Evolutionary conservation across 1,140 invertebrate species (phyloP).

Genomic region (Drosophila ironensis): DNA sequence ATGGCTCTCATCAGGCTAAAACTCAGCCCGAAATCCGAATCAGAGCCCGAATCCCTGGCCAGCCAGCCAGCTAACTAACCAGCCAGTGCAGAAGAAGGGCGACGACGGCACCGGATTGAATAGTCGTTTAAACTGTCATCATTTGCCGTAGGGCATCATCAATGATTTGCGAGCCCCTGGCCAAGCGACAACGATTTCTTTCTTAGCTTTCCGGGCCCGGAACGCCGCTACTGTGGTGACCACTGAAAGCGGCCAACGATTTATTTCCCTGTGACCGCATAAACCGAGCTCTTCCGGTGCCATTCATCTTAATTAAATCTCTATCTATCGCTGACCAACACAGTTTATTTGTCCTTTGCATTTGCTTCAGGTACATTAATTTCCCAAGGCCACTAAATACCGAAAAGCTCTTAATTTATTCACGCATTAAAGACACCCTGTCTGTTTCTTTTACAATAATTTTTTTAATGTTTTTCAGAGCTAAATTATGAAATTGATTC

Average conservation of each 20-base stretch:
- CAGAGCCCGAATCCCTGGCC: too few species aligned
- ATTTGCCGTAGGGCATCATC: slow-evolving; percentile 24
- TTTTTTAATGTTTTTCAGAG: too few species aligned
- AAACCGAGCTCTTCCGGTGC: slow-evolving; percentile 1
- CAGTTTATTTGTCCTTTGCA: neutral
- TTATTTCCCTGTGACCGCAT: slow-evolving; percentile 32
- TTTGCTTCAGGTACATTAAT: slow-evolving; percentile 1
- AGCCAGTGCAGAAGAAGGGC: slow-evolving; percentile 3
- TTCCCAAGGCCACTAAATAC: neutral
- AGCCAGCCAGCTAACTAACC: slow-evolving; percentile 29
- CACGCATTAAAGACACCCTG: neutral
- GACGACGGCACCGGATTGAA: slow-evolving; percentile 27
- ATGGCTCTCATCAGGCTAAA: slow-evolving; percentile 45
- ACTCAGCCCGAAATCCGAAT: slow-evolving; percentile 14
- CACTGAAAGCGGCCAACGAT: slow-evolving; percentile 17
- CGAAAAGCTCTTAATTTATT: neutral
- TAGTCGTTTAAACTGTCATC: slow-evolving; percentile 46
- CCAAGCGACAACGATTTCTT: too few species aligned
- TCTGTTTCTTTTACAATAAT: neutral
- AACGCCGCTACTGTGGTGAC: neutral
- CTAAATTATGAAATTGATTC: too few species aligned
- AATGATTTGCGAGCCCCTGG: slow-evolving; percentile 26
- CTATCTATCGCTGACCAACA: slow-evolving; percentile 8
- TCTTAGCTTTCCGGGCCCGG: too few species aligned
- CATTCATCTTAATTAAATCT: slow-evolving; percentile 41